phyloP scores from a whole-genome alignment of 2,888 invertebrate genomes.

The Lymantria monacha region DNA sequence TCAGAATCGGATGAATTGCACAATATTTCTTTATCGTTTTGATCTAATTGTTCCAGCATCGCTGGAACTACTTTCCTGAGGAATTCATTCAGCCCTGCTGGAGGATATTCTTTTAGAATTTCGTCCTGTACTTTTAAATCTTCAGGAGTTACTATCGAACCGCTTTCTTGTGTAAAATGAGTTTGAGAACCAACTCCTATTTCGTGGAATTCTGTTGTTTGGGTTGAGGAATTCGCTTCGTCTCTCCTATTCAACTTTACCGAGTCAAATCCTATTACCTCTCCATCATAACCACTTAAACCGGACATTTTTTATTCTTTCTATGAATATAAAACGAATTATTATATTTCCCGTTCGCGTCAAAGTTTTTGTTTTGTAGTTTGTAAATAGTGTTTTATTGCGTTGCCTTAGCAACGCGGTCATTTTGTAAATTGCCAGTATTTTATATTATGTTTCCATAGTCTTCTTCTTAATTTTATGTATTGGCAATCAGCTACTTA shows the following conservation, averaged over 20 bases:
- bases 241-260: slow-evolving; percentile 37
- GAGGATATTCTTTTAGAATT: slow-evolving; percentile 48
- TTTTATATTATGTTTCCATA: background rate
- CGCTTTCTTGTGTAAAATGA: slow-evolving; percentile 40
- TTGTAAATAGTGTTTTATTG: slow-evolving; percentile 26
- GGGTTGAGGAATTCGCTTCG: slow-evolving; percentile 46
- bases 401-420: slow-evolving; percentile 28
- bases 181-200: slow-evolving; percentile 53
- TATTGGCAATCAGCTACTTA: too few species aligned
- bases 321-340: background rate
- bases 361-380: slow-evolving; percentile 14
- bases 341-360: background rate
- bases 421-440: slow-evolving; percentile 21
- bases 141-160: slow-evolving; percentile 46
- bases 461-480: too few species aligned
- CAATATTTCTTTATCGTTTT: slow-evolving; percentile 43
- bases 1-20: slow-evolving; percentile 66
- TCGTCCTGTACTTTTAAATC: slow-evolving; percentile 50
- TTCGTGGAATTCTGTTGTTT: slow-evolving; percentile 57
- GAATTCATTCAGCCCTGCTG: slow-evolving; percentile 63
- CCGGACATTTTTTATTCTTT: slow-evolving; percentile 45
- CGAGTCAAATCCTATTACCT: slow-evolving; percentile 63
- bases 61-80: slow-evolving; percentile 61
- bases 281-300: slow-evolving; percentile 68
- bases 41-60: slow-evolving; percentile 63